Percentiles rank a stretch among this genome's conserved stretches.
phyloP scores from a whole-genome alignment of 1,140 invertebrate genomes.

The Dermatophagoides farinae region DNA sequence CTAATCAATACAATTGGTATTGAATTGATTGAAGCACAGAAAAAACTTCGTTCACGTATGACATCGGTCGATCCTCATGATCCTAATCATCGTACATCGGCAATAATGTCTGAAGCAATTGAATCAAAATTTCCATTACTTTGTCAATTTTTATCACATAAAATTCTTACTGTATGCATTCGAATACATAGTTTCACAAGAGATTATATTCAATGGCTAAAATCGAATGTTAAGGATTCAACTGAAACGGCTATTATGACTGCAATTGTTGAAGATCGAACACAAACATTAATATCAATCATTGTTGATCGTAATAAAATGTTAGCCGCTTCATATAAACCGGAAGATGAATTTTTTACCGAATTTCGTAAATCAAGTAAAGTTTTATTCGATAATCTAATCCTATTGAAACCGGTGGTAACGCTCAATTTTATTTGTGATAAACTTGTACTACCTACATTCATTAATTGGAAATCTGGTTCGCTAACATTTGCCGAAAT shows the following conservation, averaged over 20 bases:
- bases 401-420: slow-evolving; percentile 20
- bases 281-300: slow-evolving; percentile 28
- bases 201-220: slow-evolving; percentile 30
- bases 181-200: slow-evolving; percentile 32
- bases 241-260: slow-evolving; percentile 20
- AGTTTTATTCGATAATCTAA: slow-evolving; percentile 34
- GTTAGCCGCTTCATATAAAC: slow-evolving; percentile 34
- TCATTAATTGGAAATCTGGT: slow-evolving; percentile 6
- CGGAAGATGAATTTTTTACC: slow-evolving; percentile 36
- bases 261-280: slow-evolving; percentile 11
- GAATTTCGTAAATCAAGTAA: slow-evolving; percentile 36
- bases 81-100: not conserved
- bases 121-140: slow-evolving; percentile 32
- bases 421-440: slow-evolving; percentile 22
- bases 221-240: slow-evolving; percentile 24
- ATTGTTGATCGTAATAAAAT: slow-evolving; percentile 35
- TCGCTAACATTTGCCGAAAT: slow-evolving; percentile 26
- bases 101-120: slow-evolving; percentile 23
- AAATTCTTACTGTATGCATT: slow-evolving; percentile 36
- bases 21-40: slow-evolving; percentile 12
- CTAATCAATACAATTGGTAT: slow-evolving; percentile 33
- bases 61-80: too few relatives aligned
- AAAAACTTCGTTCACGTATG: slow-evolving; percentile 4
- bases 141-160: slow-evolving; percentile 32
- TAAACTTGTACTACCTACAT: slow-evolving; percentile 2